Evolutionary conservation across 2,888 invertebrate species (phyloP).

Genomic region (Cyrtodaria siliqua): DNA sequence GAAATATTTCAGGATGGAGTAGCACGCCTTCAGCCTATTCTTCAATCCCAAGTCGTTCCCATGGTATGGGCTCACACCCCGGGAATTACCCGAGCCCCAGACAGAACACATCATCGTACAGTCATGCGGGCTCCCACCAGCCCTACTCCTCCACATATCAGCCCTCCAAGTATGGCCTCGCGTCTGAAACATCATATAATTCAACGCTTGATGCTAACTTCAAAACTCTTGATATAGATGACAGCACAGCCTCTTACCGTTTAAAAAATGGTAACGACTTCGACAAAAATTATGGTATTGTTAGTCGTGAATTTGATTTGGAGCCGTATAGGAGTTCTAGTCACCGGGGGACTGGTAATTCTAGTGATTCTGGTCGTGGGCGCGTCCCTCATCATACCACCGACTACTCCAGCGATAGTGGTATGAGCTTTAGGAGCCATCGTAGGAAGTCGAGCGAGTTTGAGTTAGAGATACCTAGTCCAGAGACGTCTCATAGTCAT

Average conservation of each 20-base stretch:
- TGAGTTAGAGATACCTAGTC: constrained; percentile 63
- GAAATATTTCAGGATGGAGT: constrained; percentile 60
- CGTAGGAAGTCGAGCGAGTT: constrained; percentile 52
- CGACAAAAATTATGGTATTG: constrained; percentile 43
- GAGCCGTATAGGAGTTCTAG: constrained; percentile 46
- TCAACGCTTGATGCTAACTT: constrained; percentile 35
- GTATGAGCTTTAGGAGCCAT: constrained; percentile 30
- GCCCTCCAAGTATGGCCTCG: constrained; percentile 73
- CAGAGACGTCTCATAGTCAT: constrained; percentile 38
- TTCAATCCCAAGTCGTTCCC: constrained; percentile 27
- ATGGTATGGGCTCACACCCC: constrained; percentile 34
- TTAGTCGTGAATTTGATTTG: constrained; percentile 41
- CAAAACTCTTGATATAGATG: constrained; percentile 19
- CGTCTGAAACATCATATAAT: constrained; percentile 53
- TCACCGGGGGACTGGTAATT: constrained; percentile 37
- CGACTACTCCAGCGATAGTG: constrained; percentile 49
- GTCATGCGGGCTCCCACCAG: constrained; percentile 23
- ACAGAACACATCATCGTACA: constrained; percentile 22
- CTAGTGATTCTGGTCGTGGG: constrained; percentile 46
- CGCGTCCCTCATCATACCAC: not conserved
- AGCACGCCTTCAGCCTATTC: constrained; percentile 50
- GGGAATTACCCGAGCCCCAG: constrained; percentile 39
- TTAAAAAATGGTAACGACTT: constrained; percentile 40
- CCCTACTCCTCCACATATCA: constrained; percentile 57
- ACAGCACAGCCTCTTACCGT: constrained; percentile 15